Percentiles rank a stretch among this genome's conserved stretches.
These are phyloP conservation scores for Nansenia antarctica DNA, from an alignment of 2,113 vertebrate species.

Conservation along the genomic window DNA sequence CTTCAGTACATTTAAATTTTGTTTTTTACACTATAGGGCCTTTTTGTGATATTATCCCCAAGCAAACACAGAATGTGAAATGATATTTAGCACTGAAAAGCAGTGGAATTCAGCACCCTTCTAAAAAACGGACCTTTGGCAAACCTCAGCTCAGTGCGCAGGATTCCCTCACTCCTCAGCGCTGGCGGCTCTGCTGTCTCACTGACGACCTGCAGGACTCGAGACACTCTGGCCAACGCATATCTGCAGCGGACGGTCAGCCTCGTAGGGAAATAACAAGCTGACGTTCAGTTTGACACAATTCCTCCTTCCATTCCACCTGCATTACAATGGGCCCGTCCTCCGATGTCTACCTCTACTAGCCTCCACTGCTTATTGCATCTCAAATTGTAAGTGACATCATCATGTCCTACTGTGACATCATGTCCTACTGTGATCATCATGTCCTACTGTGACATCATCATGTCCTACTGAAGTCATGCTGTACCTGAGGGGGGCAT, in stretches of 20 bases:
- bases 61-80: too few species aligned
- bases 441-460: too few species aligned
- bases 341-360: slow-evolving; percentile 1
- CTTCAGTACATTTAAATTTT: neutral
- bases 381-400: too few species aligned
- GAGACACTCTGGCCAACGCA: slow-evolving; percentile 18
- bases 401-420: too few species aligned
- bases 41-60: neutral
- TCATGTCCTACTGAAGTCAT: too few species aligned
- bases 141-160: slow-evolving; percentile 58
- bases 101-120: too few species aligned
- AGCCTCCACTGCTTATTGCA: too few species aligned
- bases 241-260: slow-evolving; percentile 53
- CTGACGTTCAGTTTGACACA: neutral
- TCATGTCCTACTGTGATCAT: neutral
- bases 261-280: slow-evolving; percentile 10
- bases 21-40: too few species aligned
- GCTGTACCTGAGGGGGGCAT: slow-evolving; percentile 50
- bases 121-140: slow-evolving; percentile 64
- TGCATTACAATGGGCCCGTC: slow-evolving; percentile 29
- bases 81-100: too few species aligned
- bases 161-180: slow-evolving; percentile 37
- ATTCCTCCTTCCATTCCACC: neutral
- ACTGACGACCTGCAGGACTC: slow-evolving; percentile 5
- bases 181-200: neutral